Evolutionary conservation across 1,140 invertebrate species (phyloP), one percentile per base, ranked within the genome.

Genomic region (Theocolax elegans): DNA sequence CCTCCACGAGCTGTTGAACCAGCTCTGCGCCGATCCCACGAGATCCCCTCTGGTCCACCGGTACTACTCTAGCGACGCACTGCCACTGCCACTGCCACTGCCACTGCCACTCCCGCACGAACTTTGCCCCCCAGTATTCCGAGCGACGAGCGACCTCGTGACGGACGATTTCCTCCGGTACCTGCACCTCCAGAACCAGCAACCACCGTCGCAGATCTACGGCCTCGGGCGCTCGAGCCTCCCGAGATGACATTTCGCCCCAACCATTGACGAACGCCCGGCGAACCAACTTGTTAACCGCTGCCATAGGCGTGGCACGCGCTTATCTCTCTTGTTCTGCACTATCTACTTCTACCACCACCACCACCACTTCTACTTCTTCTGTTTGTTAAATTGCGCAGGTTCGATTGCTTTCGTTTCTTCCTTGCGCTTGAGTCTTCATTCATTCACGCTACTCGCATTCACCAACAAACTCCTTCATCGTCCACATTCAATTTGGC

Each of bases 351-450:
- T 63, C 69, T 74, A 21, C 59, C 72, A 67, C 64, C 65, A 56
- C 65, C 40, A 59, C 65, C 71, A 59, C 60, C 56, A 59, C 53
- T 62, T 29, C 42, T 76, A 67, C 62, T 76, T 75, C 75, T 75
- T 73, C 75, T 69, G 75, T 76, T 78, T 76, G 70, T 79, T 81
- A 77, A 84, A 83, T 82, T 73, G 76, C 81, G 82, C 82, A 84
- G 80, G 85, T 87, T 86, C 85, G 80, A 83, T 83, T 71, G 72
- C 83, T 88, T 86, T 81, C 83, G 86, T 85, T 83, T 80, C 79
- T 87, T 81, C 86, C 82, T 87, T 77, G 74, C 56, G 49, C 62
- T 75, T 71, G 17, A 74, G 7, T 67, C 54, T 68, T 75, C 48
- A 63, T 53, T 67, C 67, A n/a, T n/a, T n/a, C n/a, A n/a, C n/a